Conservation (phyloP, 2,113 vertebrate species). For the Vulpes lagopus region DNA sequence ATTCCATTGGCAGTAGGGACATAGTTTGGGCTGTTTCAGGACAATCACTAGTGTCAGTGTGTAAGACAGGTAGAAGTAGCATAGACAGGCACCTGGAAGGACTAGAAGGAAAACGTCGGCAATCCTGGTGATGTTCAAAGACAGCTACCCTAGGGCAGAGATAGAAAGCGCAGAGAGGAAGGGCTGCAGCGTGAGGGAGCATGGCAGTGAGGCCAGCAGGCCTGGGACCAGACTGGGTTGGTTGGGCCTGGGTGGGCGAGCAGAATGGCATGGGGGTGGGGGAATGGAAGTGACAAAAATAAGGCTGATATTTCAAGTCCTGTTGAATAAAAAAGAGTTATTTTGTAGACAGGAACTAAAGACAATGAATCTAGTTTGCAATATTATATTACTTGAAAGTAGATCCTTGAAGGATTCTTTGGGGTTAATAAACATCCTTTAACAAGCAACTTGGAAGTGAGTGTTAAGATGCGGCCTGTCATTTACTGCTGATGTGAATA, state of each 20-base stretch:
- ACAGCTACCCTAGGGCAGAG: background rate
- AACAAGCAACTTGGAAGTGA: background rate
- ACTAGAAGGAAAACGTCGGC: background rate
- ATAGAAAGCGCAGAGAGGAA: background rate
- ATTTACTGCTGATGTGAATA: background rate
- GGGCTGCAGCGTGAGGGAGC: background rate
- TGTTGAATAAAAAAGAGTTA: background rate
- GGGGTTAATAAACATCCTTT: background rate
- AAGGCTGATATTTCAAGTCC: background rate
- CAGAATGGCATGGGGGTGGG: no score
- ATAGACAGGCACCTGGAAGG: background rate
- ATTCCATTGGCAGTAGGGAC: background rate
- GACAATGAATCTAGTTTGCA: background rate
- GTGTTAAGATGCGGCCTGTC: background rate
- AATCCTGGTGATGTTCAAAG: background rate
- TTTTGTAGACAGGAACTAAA: background rate
- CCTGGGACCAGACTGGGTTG: background rate
- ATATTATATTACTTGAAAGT: background rate
- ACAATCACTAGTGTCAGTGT: background rate
- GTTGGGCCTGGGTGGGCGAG: background rate
- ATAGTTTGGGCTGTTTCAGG: background rate
- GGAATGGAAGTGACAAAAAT: background rate
- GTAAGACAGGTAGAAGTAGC: background rate
- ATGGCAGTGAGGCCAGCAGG: background rate
- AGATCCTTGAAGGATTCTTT: background rate